These are phyloP conservation scores for Drosophila rellima DNA, from an alignment of 2,888 invertebrate genomes.

Conservation along the genomic window DNA sequence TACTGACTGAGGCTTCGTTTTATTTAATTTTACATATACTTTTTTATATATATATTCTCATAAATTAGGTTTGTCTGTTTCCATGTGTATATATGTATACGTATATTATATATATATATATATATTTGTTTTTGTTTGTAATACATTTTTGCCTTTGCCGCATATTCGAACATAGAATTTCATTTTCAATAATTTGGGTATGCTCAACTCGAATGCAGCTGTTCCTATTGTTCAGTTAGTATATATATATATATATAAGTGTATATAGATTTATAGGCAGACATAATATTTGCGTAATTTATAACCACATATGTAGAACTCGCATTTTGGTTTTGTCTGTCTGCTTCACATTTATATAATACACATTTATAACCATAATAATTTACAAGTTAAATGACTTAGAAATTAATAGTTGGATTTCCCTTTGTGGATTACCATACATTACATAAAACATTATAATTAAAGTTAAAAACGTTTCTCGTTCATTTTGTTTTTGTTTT, in stretches of 20 bases:
- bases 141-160: slow-evolving; percentile 59
- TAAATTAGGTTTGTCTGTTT: slow-evolving; percentile 80
- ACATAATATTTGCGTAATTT: slow-evolving; percentile 53
- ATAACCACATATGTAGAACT: slow-evolving; percentile 39
- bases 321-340: slow-evolving; percentile 11
- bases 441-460: slow-evolving; percentile 79
- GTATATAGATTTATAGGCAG: slow-evolving; percentile 55
- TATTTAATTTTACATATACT: slow-evolving; percentile 78
- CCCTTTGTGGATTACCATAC: slow-evolving; percentile 69
- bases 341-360: slow-evolving; percentile 46
- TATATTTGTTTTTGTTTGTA: slow-evolving; percentile 55
- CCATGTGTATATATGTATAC: slow-evolving; percentile 60
- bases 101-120: slow-evolving; percentile 45
- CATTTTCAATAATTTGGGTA: slow-evolving; percentile 63
- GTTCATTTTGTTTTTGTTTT: slow-evolving; percentile 28
- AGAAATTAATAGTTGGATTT: slow-evolving; percentile 80
- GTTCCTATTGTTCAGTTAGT: slow-evolving; percentile 52
- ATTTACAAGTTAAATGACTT: slow-evolving; percentile 80
- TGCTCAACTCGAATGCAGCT: slow-evolving; percentile 59
- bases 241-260: slow-evolving; percentile 43
- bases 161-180: slow-evolving; percentile 39
- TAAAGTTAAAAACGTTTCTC: slow-evolving; percentile 73
- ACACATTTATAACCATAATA: slow-evolving; percentile 81
- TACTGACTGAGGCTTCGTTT: slow-evolving; percentile 86
- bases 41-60: slow-evolving; percentile 75